phyloP scores from a whole-genome alignment of 2,797 vertebrate species.

The Halcyon badia region DNA sequence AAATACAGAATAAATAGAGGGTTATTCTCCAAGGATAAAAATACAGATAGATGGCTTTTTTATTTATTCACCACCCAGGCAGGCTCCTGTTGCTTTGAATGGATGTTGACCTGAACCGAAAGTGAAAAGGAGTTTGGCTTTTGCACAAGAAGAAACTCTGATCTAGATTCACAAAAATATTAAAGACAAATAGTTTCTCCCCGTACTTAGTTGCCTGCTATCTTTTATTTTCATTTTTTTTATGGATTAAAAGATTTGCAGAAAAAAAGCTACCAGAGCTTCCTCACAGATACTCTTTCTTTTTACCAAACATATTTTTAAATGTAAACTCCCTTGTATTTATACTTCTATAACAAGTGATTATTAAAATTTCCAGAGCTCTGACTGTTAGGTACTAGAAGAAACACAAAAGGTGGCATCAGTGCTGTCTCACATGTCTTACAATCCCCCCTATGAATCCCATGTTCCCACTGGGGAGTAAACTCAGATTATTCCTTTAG shows the following conservation, averaged over 20 bases:
- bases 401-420: background rate
- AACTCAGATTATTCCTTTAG: background rate
- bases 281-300: background rate
- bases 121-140: background rate
- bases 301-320: background rate
- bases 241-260: background rate
- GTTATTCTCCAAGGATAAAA: background rate
- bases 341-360: background rate
- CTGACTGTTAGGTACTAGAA: background rate
- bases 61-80: background rate
- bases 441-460: background rate
- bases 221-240: background rate
- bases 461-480: background rate
- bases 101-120: background rate
- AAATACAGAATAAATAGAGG: background rate
- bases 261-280: background rate
- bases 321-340: background rate
- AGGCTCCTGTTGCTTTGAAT: background rate
- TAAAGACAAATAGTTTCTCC: background rate
- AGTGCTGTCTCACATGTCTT: background rate
- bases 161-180: background rate
- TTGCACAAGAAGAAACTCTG: background rate
- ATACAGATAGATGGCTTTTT: background rate
- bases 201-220: background rate
- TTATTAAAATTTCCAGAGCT: background rate